Base-by-base conservation (phyloP, 2,113 vertebrate genomes). In the Oncorhynchus tshawytscha region DNA sequence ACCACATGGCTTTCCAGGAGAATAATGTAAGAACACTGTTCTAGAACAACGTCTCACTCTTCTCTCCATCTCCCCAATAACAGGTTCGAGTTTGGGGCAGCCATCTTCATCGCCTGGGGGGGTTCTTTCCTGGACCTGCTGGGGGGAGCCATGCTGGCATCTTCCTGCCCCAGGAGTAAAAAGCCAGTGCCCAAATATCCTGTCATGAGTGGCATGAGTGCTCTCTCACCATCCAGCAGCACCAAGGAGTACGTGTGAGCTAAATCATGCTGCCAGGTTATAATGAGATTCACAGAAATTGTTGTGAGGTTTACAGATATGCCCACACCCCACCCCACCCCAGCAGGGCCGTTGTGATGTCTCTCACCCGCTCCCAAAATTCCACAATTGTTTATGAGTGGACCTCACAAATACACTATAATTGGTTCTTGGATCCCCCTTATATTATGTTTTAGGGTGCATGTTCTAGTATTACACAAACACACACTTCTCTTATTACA, bases 91-190 rank as follows among this genome's bases (percentile, higher is more conserved):
- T 96, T 97, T 65, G 96, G 96, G 0, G 85, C 95, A 0, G 95
- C 95, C 49, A 94, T 97, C 83, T 97, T 97, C 82, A 92, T 97
- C 0, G 95, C 95, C 25, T 97, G 96, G 96, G 96, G 94, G 0
- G 96, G 95, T 3, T 94, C 95, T 0, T 92, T 95, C 18, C 81
- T 97, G 20, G 90, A 92, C 0, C 84, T 97, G 34, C 85, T 97
- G 29, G 96, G 96, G 0, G 96, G 96, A 0, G 93, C 92, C 0
- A 93, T 97, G 84, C 80, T 97, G 48, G 90, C 94, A 0, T 94
- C 95, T 3, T 97, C 96, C 1, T 97, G 96, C 74, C 93, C 95
- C 0, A 73, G 89, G 22, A 54, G 51, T 54, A 93, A 90, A 45
- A 94, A 93, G 70, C 89, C 88, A 51, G 90, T 82, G 2, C 84